Percentiles rank a stretch among this genome's conserved stretches.
Conservation (phyloP, 2,113 vertebrate species). For the Pipa parva region DNA sequence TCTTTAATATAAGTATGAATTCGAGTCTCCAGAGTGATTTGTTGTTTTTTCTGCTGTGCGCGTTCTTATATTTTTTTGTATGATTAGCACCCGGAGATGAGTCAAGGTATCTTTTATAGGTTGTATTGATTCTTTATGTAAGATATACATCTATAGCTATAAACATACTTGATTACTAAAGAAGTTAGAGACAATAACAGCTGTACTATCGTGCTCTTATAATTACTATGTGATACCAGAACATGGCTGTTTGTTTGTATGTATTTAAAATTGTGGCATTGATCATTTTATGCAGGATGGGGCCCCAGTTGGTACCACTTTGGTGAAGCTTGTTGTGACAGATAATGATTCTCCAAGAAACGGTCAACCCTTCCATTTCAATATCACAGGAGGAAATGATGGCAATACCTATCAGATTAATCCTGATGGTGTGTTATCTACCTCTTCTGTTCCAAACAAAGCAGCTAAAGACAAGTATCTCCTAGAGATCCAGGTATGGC, state of each 20-base stretch:
- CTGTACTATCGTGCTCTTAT: too few species aligned
- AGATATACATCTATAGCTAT: too few species aligned
- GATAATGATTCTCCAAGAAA: constrained; percentile 88
- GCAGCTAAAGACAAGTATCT: constrained; percentile 70
- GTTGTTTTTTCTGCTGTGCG: too few species aligned
- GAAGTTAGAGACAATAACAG: too few species aligned
- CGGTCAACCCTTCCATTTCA: constrained; percentile 83
- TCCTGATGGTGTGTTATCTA: constrained; percentile 81
- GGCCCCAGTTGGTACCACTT: constrained; percentile 69
- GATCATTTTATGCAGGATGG: constrained; percentile 70
- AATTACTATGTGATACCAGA: too few species aligned
- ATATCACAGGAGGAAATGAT: constrained; percentile 79
- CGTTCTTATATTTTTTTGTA: too few species aligned
- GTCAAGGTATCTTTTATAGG: too few species aligned
- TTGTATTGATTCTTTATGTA: too few species aligned
- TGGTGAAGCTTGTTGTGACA: constrained; percentile 81
- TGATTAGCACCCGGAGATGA: too few species aligned
- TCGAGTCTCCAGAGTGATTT: too few species aligned
- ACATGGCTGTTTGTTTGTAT: too few species aligned
- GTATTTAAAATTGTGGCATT: neutral
- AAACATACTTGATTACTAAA: too few species aligned
- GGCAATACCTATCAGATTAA: constrained; percentile 79
- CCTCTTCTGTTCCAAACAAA: constrained; percentile 68
- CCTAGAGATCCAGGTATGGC: constrained; percentile 90
- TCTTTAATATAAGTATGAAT: neutral